Evolutionary conservation across 1,140 invertebrate species (phyloP).

Genomic region (Drosophila lacteicornis): DNA sequence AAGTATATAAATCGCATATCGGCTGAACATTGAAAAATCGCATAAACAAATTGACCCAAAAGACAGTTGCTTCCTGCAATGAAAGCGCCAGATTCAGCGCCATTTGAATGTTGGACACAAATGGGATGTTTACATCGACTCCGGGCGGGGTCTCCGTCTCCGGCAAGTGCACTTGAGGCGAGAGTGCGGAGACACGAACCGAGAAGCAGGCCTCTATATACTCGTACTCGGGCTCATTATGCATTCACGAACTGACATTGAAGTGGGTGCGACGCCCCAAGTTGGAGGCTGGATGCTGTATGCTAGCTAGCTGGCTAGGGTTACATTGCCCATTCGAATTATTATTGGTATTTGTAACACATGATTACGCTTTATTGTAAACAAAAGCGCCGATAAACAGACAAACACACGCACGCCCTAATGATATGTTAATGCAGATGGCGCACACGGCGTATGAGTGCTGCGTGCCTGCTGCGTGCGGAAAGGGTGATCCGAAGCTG

Average conservation of each 20-base stretch:
- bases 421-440: slow-evolving; percentile 82
- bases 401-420: slow-evolving; percentile 63
- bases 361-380: slow-evolving; percentile 81
- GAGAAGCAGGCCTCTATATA: slow-evolving; percentile 18
- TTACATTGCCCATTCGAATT: slow-evolving; percentile 72
- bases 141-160: slow-evolving; percentile 13
- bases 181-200: slow-evolving; percentile 45
- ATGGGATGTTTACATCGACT: slow-evolving; percentile 55
- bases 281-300: slow-evolving; percentile 24
- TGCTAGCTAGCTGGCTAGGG: slow-evolving; percentile 54
- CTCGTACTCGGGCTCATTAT: slow-evolving; percentile 61
- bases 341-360: slow-evolving; percentile 83
- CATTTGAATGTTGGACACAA: slow-evolving; percentile 35
- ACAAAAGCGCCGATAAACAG: slow-evolving; percentile 77
- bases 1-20: slow-evolving; percentile 12
- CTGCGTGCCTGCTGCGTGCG: background rate
- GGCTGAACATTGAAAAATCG: slow-evolving; percentile 23
- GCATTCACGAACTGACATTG: slow-evolving; percentile 80
- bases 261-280: slow-evolving; percentile 67
- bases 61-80: slow-evolving; percentile 71
- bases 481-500: slow-evolving; percentile 52
- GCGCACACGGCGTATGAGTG: slow-evolving; percentile 76
- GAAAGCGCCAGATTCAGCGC: slow-evolving; percentile 48
- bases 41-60: slow-evolving; percentile 51
- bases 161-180: slow-evolving; percentile 72